These are phyloP conservation scores for Neotragus pygmaeus DNA, from an alignment of 2,113 vertebrate genomes.

Conservation along the genomic window DNA sequence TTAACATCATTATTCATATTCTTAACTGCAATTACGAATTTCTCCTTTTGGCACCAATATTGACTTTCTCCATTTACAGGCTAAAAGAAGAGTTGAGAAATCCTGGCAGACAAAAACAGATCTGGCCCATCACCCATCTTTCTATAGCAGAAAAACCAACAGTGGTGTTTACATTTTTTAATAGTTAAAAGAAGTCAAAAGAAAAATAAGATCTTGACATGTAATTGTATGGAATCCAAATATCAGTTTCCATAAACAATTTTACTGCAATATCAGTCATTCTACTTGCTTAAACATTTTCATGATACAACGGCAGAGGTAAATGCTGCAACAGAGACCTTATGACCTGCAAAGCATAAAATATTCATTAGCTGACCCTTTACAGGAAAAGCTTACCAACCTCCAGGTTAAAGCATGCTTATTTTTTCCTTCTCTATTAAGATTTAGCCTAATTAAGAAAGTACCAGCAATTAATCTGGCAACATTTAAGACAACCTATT, in stretches of 20 bases:
- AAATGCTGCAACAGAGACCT: background rate
- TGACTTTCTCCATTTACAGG: conserved; percentile 10
- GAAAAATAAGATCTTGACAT: background rate
- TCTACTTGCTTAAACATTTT: background rate
- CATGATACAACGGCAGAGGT: background rate
- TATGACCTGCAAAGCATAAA: background rate
- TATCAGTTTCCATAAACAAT: background rate
- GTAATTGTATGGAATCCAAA: background rate
- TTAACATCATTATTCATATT: conserved; percentile 3
- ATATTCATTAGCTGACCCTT: background rate
- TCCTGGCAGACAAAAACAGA: background rate
- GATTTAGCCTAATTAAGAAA: background rate
- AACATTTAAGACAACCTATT: conserved; percentile 9
- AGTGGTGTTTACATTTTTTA: conserved; percentile 1
- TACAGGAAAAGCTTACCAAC: background rate
- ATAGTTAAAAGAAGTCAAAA: background rate
- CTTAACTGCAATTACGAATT: background rate
- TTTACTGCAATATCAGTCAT: background rate
- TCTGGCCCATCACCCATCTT: background rate
- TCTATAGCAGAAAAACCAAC: background rate
- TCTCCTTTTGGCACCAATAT: conserved; percentile 13
- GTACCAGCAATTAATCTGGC: background rate
- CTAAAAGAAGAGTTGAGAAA: background rate
- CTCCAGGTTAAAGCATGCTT: background rate
- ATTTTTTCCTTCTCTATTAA: background rate